These are phyloP conservation scores for Bergia puertoricense DNA, from an alignment of 92 coral and sea anemone genomes.

Conservation along the genomic window DNA sequence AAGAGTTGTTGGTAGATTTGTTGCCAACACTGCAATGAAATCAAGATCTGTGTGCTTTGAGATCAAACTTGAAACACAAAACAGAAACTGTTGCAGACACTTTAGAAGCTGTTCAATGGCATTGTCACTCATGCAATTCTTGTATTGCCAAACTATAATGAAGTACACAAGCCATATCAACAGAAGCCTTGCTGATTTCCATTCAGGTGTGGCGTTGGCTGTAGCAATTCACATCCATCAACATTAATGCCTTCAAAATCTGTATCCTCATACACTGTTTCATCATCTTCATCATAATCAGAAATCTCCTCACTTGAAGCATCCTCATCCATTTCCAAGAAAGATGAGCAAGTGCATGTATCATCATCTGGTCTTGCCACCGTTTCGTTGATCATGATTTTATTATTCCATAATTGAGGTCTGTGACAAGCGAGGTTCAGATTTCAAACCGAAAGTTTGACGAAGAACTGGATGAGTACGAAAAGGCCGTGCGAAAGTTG, in stretches of 20 bases:
- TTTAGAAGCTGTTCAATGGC: conserved; percentile 52
- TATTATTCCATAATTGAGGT: too few relatives aligned
- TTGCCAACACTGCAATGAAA: background rate
- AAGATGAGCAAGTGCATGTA: too few relatives aligned
- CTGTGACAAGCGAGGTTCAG: too few relatives aligned
- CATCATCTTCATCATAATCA: conserved; percentile 32
- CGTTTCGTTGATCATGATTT: too few relatives aligned
- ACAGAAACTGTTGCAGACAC: conserved; percentile 29
- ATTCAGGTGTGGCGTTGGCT: background rate
- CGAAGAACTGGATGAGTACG: too few relatives aligned
- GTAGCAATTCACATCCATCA: conserved; percentile 33
- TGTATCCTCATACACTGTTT: background rate
- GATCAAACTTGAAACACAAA: conserved; percentile 42
- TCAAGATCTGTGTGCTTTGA: conserved; percentile 22
- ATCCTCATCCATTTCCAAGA: too few relatives aligned
- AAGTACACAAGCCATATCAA: conserved; percentile 55
- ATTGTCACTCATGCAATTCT: conserved; percentile 53
- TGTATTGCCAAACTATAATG: conserved; percentile 53
- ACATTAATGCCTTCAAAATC: background rate
- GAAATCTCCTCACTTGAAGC: background rate
- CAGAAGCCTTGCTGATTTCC: conserved; percentile 14
- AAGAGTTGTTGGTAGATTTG: conserved; percentile 3
- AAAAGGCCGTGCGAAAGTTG: too few relatives aligned
- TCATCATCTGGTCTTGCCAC: too few relatives aligned
- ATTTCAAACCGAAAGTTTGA: too few relatives aligned